Evolutionary conservation across 35 echinoderm and acorn worm genomes (phyloP), one percentile per base, ranked within the genome.

Genomic region (Diadema setosum): DNA sequence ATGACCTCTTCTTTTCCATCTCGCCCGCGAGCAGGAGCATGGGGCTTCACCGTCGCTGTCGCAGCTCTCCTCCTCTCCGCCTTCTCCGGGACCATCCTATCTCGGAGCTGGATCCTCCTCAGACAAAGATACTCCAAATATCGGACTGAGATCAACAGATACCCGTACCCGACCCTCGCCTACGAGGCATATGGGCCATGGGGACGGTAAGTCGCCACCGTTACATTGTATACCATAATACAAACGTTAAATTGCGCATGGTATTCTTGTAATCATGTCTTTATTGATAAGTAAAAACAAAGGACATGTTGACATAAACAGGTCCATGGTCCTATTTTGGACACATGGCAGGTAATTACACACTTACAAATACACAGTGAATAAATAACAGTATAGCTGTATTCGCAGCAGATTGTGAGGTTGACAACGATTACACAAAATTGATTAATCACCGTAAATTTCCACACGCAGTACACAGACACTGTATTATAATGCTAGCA

Each of bases 101-200:
- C 85, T 0, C 31, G 40, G 44, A 73, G 60, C 9, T 87, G 85
- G 85, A 65, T 87, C 0, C 16, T 87, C 0, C 65, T 87, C 39
- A 41, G 63, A 70, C 59, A 49, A 11, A 45, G 85, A 45, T 87
- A 45, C 31, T 65, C 59, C 9, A 74, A 75, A 48, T 87, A 87
- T 44, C 64, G 42, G 21, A 70, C 63, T 17, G 85, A 87, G 49
- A 87, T 87, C 42, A 37, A 87, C 29, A 26, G 85, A 7, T 70
- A 70, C 46, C 85, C 85, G 1, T 87, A 87, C 65, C 85, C 85
- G 36, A 31, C 85, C 3, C 34, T 87, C 4, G 59, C 60, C 63
- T 87, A 75, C 31, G 85, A 70, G 39, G 30, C 64, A 3, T 87
- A 73, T 75, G 85, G 85, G 40, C 44, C 33, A 17, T 65, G 42